Base-by-base conservation (phyloP, 1,140 invertebrate species). In the Hylaeus volcanicus region DNA sequence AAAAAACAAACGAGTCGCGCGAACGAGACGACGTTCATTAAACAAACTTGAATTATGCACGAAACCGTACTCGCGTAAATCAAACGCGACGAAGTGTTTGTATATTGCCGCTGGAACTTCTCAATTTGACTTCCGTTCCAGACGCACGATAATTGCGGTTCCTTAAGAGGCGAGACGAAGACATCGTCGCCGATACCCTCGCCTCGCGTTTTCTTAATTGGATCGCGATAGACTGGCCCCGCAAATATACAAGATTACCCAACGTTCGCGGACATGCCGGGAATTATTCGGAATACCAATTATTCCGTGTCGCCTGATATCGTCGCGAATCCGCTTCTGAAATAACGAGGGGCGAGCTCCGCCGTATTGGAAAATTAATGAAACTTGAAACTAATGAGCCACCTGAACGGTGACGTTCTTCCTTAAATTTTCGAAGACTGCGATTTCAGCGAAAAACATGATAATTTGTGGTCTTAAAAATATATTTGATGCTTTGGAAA, bases 81-180 rank as follows among this genome's bases (percentile, higher is more conserved):
- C 76, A 79, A 79, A 73, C 43, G 58, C 70, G 37, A 61, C 71
- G 41, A 56, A 60, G 68, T 37, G 77, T 63, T 56, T 51, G 72
- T 63, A 53, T 51, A 73, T 83, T 74, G 70, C 83, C 75, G 77
- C 60, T 82, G 79, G 79, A 87, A 89, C 88, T 89, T 88, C 86
- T 85, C 86, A 89, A 90, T 90, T 89, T 76, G 88, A 89, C 88
- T 90, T 89, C 85, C 83, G 81, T 75, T 66, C 63, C 61, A 53
- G 61, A 43, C 60, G 75, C 79, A 80, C 81, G 82, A 86, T 88
- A 86, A 88, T 88, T 85, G 83, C 82, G 72, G 85, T 56, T 78
- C 85, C 85, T 87, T 87, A 84, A 87, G 63, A 83, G 85, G 86
- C 77, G 77, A 77, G 82, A 86, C 76, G 81, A 86, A 81, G 63